phyloP scores from a whole-genome alignment of 1,140 invertebrate species.

The Marisa cornuarietis region DNA sequence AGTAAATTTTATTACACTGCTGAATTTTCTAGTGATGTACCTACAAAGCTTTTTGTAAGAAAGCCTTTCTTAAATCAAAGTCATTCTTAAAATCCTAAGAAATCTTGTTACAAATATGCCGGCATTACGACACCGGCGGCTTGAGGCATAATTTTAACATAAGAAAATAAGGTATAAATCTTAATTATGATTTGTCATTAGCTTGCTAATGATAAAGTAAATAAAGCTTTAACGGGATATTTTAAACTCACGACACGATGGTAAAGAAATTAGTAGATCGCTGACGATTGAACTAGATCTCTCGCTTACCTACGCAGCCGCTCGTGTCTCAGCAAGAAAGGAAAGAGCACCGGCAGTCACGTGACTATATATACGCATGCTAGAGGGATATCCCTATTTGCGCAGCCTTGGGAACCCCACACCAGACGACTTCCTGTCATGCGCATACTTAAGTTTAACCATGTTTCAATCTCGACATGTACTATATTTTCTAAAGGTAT shows the following conservation, averaged over 20 bases:
- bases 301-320: conserved; percentile 17
- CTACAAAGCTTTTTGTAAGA: no score
- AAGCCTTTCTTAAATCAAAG: no score
- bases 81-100: no score
- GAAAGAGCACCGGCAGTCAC: conserved; percentile 39
- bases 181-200: not conserved
- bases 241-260: not conserved
- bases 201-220: not conserved
- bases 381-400: conserved; percentile 41
- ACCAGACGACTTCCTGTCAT: conserved; percentile 7
- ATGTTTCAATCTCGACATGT: no score
- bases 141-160: not conserved
- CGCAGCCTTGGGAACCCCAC: not conserved
- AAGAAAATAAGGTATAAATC: not conserved
- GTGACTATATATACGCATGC: conserved; percentile 47
- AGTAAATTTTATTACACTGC: no score
- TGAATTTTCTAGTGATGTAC: no score
- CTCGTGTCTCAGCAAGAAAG: conserved; percentile 41
- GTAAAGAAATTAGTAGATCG: not conserved
- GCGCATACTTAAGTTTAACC: not conserved
- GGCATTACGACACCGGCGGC: not conserved
- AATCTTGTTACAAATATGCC: not conserved
- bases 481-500: no score
- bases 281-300: not conserved
- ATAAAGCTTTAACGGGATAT: not conserved